Evolutionary conservation across 1,140 invertebrate genomes (phyloP), one percentile per base, ranked within the genome.

Genomic region (Drosophila triauraria): DNA sequence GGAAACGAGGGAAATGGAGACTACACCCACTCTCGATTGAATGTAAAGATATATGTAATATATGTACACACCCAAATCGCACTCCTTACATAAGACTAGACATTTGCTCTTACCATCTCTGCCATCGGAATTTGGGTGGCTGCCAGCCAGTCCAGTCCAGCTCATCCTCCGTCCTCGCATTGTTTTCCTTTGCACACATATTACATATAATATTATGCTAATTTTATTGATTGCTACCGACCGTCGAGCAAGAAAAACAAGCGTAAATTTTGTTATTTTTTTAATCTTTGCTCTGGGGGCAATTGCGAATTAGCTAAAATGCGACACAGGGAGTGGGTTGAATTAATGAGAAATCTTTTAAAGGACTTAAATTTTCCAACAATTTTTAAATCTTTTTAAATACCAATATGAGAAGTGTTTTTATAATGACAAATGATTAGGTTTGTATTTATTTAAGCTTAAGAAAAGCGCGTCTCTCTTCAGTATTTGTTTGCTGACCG

Each of bases 201-300:
- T 80, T 50, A 77, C 78, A 83, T 77, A 87, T 75, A 76, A 87
- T 82, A 70, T 83, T 71, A 87, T 87, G 83, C 68, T 83, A 87
- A 87, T 87, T 87, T 87, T 87, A 87, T 87, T 82, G 83, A 87
- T 87, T 83, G 70, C 59, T 62, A 30, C n/a, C 25, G 32, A 70
- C 17, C 46, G 27, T 43, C 6, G 35, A 43, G 17, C 32, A 68
- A 50, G 69, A 75, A 63, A 75, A 74, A 75, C 68, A 71, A 68
- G 47, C 17, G 17, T 15, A 30, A 64, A 43, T 35, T 56, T 27
- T 6, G 25, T 32, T 13, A 59, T 38, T 30, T 58, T 40, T 12
- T 1, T 9, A 57, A 70, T 50, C 32, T 42, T 48, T 42, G 51
- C 64, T 42, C 5, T 4, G 12, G 25, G n/a, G 12, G 27, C 47